Evolutionary conservation across 2,797 vertebrate genomes (phyloP).

Genomic region (Leptodactylus fallax): DNA sequence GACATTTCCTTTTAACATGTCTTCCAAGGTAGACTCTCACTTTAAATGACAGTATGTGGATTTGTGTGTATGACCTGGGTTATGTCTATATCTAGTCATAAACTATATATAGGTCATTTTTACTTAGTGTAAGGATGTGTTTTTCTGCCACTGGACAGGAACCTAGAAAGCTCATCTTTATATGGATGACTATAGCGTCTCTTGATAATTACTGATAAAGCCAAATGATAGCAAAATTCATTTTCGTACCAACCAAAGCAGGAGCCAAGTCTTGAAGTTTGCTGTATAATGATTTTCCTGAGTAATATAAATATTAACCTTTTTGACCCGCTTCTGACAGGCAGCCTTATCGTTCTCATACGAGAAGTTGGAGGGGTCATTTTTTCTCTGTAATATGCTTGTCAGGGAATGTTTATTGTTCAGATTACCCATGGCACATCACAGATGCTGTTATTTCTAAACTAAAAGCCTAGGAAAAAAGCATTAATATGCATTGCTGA

Average conservation of each 20-base stretch:
- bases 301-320: slow-evolving; percentile 58
- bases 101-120: background rate
- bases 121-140: background rate
- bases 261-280: background rate
- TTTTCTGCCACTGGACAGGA: slow-evolving; percentile 13
- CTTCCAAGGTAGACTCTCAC: too few relatives aligned
- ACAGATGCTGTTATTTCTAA: slow-evolving; percentile 43
- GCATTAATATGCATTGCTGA: slow-evolving; percentile 41
- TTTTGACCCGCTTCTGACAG: slow-evolving; percentile 45
- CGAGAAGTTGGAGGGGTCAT: slow-evolving; percentile 26
- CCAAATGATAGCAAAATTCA: slow-evolving; percentile 46
- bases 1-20: background rate
- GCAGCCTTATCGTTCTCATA: slow-evolving; percentile 37
- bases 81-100: background rate
- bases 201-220: slow-evolving; percentile 46
- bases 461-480: slow-evolving; percentile 45
- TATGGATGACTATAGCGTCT: slow-evolving; percentile 29
- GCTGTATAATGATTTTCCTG: slow-evolving; percentile 47
- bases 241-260: slow-evolving; percentile 43
- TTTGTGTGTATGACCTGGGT: background rate
- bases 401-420: slow-evolving; percentile 39
- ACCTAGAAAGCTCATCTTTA: slow-evolving; percentile 11
- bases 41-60: background rate
- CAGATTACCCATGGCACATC: slow-evolving; percentile 24
- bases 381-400: slow-evolving; percentile 46